Conservation (phyloP, 2,113 vertebrate species). For the Clarias magur region DNA sequence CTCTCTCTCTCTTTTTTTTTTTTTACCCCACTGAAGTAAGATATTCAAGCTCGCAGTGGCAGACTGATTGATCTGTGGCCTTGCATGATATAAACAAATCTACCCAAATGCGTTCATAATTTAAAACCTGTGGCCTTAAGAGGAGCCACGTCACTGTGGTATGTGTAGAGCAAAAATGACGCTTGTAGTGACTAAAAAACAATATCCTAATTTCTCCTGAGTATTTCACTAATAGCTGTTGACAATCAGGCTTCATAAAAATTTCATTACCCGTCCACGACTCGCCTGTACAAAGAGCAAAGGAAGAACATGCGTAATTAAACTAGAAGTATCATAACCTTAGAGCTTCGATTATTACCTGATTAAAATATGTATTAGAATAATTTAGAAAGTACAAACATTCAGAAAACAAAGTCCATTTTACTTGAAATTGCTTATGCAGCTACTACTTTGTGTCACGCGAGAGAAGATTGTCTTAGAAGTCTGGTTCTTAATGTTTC, state of each 20-base stretch:
- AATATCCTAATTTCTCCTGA: conserved; percentile 40
- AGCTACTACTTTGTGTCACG: not conserved
- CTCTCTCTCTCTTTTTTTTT: conserved; percentile 40
- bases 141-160: conserved; percentile 35
- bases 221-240: conserved; percentile 37
- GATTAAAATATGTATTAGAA: conserved; percentile 9
- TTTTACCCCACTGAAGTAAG: conserved; percentile 37
- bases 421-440: not conserved
- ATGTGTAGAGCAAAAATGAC: conserved; percentile 36
- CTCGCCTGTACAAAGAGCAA: conserved; percentile 40
- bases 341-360: conserved; percentile 15
- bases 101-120: conserved; percentile 51
- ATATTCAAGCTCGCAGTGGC: conserved; percentile 33
- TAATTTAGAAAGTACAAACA: not conserved
- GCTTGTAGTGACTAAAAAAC: conserved; percentile 37
- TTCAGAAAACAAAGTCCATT: not conserved
- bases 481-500: not conserved
- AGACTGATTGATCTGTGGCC: conserved; percentile 44
- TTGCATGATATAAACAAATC: conserved; percentile 52
- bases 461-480: not conserved
- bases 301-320: conserved; percentile 37
- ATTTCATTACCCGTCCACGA: conserved; percentile 39
- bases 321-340: conserved; percentile 27
- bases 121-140: conserved; percentile 44
- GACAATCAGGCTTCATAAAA: conserved; percentile 45